Evolutionary conservation across 2,113 vertebrate genomes (phyloP).

Genomic region (Dolichotis patagonum): DNA sequence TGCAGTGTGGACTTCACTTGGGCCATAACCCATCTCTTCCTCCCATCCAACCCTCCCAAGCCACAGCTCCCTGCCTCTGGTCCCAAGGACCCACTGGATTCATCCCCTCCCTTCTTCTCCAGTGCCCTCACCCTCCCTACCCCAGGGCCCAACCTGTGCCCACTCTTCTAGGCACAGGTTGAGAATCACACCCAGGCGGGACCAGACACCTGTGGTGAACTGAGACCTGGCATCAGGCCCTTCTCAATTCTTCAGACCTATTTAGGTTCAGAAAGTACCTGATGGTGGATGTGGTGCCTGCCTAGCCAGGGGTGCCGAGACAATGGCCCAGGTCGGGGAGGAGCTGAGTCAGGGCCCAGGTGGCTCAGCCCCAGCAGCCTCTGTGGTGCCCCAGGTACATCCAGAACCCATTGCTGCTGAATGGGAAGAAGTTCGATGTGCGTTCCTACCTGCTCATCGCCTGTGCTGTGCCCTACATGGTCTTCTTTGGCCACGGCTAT

Average conservation of each 20-base stretch:
- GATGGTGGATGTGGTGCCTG: background rate
- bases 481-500: conserved; percentile 94
- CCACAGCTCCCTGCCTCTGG: background rate
- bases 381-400: conserved; percentile 87
- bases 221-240: background rate
- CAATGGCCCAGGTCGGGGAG: background rate
- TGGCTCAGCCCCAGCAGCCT: background rate
- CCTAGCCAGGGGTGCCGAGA: background rate
- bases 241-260: background rate
- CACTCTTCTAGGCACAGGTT: background rate
- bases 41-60: background rate
- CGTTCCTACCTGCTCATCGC: conserved; percentile 92
- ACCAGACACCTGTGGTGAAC: background rate
- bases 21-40: background rate
- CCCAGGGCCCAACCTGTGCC: background rate
- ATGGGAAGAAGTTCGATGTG: conserved; percentile 93
- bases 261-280: background rate
- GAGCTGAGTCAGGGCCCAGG: background rate
- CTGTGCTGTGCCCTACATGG: conserved; percentile 88
- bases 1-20: background rate
- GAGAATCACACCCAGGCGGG: background rate
- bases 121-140: background rate
- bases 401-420: conserved; percentile 90
- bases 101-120: background rate
- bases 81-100: background rate